Base-by-base conservation (phyloP, 2,888 invertebrate species). In the Trachelus stipa region DNA sequence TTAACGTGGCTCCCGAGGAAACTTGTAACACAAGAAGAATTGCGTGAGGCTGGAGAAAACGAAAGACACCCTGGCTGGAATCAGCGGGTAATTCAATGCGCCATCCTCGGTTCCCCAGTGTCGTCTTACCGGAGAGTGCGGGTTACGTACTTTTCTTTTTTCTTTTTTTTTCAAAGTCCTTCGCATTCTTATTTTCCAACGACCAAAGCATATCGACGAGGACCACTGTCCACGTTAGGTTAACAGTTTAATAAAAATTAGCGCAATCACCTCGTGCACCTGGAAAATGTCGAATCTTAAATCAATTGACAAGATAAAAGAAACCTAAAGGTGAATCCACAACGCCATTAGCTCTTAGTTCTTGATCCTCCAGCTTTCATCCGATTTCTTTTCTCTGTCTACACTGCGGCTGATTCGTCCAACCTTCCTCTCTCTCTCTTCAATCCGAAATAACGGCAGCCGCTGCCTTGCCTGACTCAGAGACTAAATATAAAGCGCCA, bases 401-500 rank as follows among this genome's bases (percentile, higher is more conserved):
- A 23, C 15, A 23, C 56, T 15, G 56, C 23, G 23, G 56, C 15
- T 0, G 2, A 15, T 56, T 23, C 2, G 2, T 15, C 40, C 12
- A 30, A 9, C 6, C 71, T 11, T 15, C 33, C 12, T 35, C 3
- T 3, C 35, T 35, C 35, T 3, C 35, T 12, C 4, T 30, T 15
- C 12, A 12, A 71, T 71, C 71, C 71, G 31, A 71, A 71, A 71
- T 71, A 71, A 71, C 30, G 71, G 12, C 12, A 33, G 33, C 31
- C 71, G 33, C 30, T 33, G 31, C 6, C 34, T 30, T 71, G 79
- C 73, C 76, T 87, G 88, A 87, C 79, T 88, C 86, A 83, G 78
- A 34, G 74, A 81, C 85, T 88, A 87, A 88, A 88, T 86, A 88
- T 88, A 88, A 83, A 82, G 79, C 74, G 79, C 75, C 23, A 74